Evolutionary conservation across 2,113 vertebrate genomes (phyloP).

Genomic region (Chamaea fasciata): DNA sequence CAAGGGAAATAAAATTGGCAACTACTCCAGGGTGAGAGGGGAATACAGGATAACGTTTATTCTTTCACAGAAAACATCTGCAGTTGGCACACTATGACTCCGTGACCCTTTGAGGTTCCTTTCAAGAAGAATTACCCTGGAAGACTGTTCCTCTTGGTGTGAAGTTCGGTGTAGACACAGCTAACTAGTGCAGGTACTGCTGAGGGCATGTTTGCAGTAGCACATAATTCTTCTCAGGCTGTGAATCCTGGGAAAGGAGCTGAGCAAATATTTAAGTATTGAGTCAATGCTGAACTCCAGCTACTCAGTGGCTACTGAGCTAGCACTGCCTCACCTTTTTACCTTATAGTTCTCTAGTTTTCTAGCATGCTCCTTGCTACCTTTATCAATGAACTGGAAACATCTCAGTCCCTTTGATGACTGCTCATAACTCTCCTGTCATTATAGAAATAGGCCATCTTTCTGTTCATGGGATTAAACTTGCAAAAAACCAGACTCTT

Average conservation of each 20-base stretch:
- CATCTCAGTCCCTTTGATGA: neutral
- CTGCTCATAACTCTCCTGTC: neutral
- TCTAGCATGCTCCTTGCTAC: neutral
- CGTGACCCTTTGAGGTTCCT: neutral
- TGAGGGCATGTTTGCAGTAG: conserved; percentile 39
- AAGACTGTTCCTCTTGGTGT: neutral
- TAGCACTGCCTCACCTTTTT: neutral
- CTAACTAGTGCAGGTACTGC: conserved; percentile 31
- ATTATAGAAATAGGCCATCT: neutral
- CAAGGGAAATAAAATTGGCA: neutral
- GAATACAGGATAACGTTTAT: neutral
- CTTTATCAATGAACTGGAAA: neutral
- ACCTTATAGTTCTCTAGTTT: neutral
- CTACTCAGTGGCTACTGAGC: neutral
- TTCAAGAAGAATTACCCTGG: neutral
- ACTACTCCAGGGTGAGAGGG: neutral
- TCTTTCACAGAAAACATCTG: neutral
- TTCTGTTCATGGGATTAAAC: neutral
- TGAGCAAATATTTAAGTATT: conserved; percentile 53
- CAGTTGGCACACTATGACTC: neutral
- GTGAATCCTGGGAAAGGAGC: conserved; percentile 48
- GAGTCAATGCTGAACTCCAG: conserved; percentile 27
- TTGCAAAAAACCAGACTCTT: neutral
- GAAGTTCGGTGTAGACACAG: conserved; percentile 3
- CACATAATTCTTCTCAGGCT: conserved; percentile 24